Evolutionary conservation across 2,797 vertebrate genomes (phyloP).

Genomic region (Sebastes cheni): DNA sequence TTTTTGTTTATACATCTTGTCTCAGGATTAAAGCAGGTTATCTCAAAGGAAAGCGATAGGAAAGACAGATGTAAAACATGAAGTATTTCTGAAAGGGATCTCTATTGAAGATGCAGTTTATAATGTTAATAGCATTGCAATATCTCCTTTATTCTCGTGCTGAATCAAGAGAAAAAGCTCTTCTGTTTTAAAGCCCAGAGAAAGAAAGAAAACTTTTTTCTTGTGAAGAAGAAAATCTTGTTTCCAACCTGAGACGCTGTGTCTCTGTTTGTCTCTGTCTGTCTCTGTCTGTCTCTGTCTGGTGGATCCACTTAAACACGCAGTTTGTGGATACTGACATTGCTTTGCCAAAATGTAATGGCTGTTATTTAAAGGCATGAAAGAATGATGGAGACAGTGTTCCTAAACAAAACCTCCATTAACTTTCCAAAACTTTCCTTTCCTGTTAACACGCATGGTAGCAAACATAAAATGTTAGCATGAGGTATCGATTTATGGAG

Average conservation of each 20-base stretch:
- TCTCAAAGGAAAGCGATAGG: not conserved
- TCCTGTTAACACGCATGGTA: not conserved
- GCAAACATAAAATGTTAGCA: not conserved
- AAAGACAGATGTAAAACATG: not conserved
- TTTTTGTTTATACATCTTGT: constrained; percentile 4
- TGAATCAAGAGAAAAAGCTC: not conserved
- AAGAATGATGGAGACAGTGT: not conserved
- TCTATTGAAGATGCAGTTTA: not conserved
- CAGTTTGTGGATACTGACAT: not conserved
- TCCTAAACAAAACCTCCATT: constrained; percentile 4
- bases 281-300: not conserved
- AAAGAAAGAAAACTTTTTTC: not conserved
- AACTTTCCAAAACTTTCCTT: not conserved
- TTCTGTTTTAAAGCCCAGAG: not conserved
- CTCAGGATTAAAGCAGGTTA: not conserved
- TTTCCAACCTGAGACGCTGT: not conserved
- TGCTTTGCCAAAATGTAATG: constrained; percentile 2
- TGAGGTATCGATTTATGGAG: not conserved
- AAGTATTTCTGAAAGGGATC: not conserved
- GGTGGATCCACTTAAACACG: not conserved
- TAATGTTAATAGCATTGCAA: not conserved
- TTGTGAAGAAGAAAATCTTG: not conserved
- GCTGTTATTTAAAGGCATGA: constrained; percentile 9
- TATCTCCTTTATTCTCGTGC: not conserved
- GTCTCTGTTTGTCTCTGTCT: not conserved